Evolutionary conservation across 2,888 invertebrate genomes (phyloP).

Genomic region (Teleogryllus oceanicus): DNA sequence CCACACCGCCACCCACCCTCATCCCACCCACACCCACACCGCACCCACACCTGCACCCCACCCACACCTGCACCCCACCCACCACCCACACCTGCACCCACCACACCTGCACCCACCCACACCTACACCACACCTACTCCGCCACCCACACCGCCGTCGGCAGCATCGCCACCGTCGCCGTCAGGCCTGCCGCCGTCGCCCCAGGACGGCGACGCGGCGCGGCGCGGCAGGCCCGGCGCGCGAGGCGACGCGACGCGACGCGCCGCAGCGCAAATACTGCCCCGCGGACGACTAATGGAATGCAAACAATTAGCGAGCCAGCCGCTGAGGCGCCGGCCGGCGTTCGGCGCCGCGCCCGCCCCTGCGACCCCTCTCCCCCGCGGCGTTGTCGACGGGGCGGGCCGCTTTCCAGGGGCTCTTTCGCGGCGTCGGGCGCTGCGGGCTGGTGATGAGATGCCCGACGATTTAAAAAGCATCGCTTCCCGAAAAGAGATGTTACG

Average conservation of each 20-base stretch:
- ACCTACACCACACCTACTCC: too few relatives aligned
- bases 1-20: not conserved
- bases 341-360: not conserved
- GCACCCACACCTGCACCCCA: not conserved
- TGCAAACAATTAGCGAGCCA: slow-evolving; percentile 8
- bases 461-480: too few relatives aligned
- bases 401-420: too few relatives aligned
- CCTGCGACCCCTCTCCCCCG: too few relatives aligned
- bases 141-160: too few relatives aligned
- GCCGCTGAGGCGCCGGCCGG: not conserved
- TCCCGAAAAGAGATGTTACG: too few relatives aligned
- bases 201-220: not conserved
- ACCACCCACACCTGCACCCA: not conserved
- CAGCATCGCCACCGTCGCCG: not conserved
- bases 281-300: not conserved
- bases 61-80: not conserved
- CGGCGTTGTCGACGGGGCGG: not conserved
- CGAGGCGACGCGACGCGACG: not conserved
- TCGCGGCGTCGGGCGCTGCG: too few relatives aligned
- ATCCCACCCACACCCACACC: not conserved
- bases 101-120: too few relatives aligned
- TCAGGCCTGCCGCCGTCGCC: not conserved
- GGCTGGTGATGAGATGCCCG: too few relatives aligned
- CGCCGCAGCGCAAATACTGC: not conserved
- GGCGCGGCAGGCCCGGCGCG: not conserved